Percentiles rank a stretch among this genome's conserved stretches.
phyloP scores from a whole-genome alignment of 2,797 vertebrate species.

The Anniella stebbinsi region DNA sequence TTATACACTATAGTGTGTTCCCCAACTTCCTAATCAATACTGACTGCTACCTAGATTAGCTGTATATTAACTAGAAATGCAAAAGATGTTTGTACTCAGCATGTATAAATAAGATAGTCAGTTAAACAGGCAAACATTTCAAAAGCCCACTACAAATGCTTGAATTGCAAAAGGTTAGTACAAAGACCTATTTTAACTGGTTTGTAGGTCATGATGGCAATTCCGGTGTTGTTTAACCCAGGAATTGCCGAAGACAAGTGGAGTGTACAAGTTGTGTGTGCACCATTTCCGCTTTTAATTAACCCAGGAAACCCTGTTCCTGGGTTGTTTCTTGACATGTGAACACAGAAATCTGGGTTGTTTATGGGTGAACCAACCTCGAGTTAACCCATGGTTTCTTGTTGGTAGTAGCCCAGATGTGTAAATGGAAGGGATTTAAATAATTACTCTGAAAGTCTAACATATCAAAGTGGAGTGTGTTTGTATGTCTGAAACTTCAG shows the following conservation, averaged over 20 bases:
- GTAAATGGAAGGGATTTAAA: not conserved
- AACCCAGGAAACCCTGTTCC: too few relatives aligned
- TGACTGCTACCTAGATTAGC: not conserved
- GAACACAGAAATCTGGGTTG: too few relatives aligned
- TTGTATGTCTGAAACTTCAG: not conserved
- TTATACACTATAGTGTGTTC: not conserved
- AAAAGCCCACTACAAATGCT: not conserved
- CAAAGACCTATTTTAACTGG: not conserved
- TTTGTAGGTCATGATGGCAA: too few relatives aligned
- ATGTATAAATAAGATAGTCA: not conserved
- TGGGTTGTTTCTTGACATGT: too few relatives aligned
- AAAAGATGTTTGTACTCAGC: not conserved
- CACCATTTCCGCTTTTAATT: too few relatives aligned
- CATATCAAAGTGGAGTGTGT: accelerated
- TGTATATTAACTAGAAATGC: not conserved
- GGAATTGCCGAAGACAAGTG: too few relatives aligned
- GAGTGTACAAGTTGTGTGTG: too few relatives aligned
- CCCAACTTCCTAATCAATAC: not conserved
- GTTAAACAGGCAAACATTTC: not conserved
- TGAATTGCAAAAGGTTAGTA: not conserved
- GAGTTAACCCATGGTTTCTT: too few relatives aligned
- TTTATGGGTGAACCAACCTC: too few relatives aligned
- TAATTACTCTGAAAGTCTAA: conserved; percentile 16
- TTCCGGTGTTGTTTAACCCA: too few relatives aligned
- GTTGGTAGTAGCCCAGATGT: not conserved